Base-by-base conservation (phyloP, 2,797 vertebrate species). In the Diceros bicornis region DNA sequence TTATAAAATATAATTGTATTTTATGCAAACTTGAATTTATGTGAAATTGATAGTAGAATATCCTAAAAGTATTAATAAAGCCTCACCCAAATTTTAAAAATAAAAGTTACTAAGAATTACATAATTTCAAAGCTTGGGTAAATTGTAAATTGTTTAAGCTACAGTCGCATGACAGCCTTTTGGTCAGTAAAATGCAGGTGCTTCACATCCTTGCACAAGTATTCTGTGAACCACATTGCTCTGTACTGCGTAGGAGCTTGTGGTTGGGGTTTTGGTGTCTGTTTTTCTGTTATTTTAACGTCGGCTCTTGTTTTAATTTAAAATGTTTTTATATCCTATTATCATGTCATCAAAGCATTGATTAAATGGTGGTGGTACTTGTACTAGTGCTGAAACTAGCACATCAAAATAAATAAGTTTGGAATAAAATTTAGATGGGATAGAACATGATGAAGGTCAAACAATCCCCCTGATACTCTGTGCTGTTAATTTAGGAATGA, bases 101-200 rank as follows among this genome's bases (percentile, higher is more conserved):
- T 74, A 78, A 81, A 92, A 61, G 25, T 74, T 92, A 41, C 59
- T 41, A 72, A 66, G 44, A 93, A 85, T 89, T 68, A 41, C 8
- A 14, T 95, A 21, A 84, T 96, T 81, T 86, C 61, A 93, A 62
- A 92, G 50, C 52, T 94, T 87, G n/a, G 37, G 7, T 66, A 32
- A 57, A 20, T 62, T 50, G 44, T 93, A 61, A 77, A 71, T 21
- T 78, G 32, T 52, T 68, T 57, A 74, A 83, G 34, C 59, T 84
- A 3, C n/a, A 72, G 21, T 34, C 78, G 34, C 3, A 7, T 3
- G 10, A n/a, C 59, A 79, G 41, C 4, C 0, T n/a, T 71, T 59
- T 77, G 34, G 34, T 27, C 32, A 82, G 47, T 68, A 27, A 90
- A 41, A 64, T 2, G 2, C 61, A 74, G 34, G 57, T 23, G 32